Evolutionary conservation across 1,140 invertebrate genomes (phyloP).

Genomic region (Brachionus paranguensis): DNA sequence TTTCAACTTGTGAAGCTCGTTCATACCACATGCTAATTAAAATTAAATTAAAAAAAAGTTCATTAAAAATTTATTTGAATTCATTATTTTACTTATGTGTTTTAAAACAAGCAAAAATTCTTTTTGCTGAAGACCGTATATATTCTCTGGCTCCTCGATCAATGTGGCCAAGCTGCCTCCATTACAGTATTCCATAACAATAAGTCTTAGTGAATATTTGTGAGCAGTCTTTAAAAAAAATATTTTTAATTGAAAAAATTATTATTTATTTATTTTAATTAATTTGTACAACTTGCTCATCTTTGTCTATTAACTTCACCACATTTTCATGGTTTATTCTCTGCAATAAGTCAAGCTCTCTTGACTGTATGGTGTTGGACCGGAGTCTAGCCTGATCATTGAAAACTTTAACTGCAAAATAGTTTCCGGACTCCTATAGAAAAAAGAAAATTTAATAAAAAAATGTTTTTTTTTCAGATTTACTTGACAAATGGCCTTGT

Average conservation of each 20-base stretch:
- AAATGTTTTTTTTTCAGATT: not conserved
- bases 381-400: slow-evolving; percentile 85
- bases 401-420: slow-evolving; percentile 89
- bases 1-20: slow-evolving; percentile 75
- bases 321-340: slow-evolving; percentile 96
- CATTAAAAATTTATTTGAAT: not conserved
- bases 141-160: slow-evolving; percentile 89
- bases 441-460: not conserved
- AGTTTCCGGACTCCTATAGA: slow-evolving; percentile 69
- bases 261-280: not conserved
- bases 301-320: slow-evolving; percentile 84
- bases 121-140: slow-evolving; percentile 80
- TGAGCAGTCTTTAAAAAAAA: slow-evolving; percentile 52
- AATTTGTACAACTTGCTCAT: slow-evolving; percentile 66
- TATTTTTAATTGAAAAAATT: not conserved
- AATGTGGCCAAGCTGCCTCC: slow-evolving; percentile 80
- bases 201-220: slow-evolving; percentile 67
- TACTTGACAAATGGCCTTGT: slow-evolving; percentile 81
- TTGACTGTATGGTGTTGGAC: slow-evolving; percentile 79
- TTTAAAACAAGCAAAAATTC: slow-evolving; percentile 84
- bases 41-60: not conserved
- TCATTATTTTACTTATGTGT: slow-evolving; percentile 58
- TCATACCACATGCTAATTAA: slow-evolving; percentile 74
- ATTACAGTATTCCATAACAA: slow-evolving; percentile 90
- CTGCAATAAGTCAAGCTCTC: slow-evolving; percentile 82